Conservation (phyloP, 2,797 vertebrate genomes). For the Synaphobranchus kaupii region DNA sequence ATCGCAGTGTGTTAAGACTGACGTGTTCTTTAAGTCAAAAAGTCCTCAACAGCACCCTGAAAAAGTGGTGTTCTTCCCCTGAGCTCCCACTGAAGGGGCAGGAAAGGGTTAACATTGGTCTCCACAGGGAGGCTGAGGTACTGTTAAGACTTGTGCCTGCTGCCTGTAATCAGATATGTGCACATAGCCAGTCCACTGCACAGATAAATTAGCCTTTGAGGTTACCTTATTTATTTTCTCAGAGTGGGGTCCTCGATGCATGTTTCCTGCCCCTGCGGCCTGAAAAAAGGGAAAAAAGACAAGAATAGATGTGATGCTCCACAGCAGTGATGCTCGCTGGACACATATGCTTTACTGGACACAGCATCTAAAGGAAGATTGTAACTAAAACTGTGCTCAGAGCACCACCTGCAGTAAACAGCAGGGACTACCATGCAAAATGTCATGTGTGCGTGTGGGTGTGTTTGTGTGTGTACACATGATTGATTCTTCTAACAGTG, state of each 20-base stretch:
- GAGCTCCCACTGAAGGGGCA: background rate
- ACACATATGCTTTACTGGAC: conserved; percentile 14
- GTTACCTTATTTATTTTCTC: conserved; percentile 36
- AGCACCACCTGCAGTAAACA: conserved; percentile 30
- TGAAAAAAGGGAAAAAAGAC: background rate
- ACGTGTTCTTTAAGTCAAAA: background rate
- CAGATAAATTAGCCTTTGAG: conserved; percentile 35
- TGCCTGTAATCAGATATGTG: conserved; percentile 36
- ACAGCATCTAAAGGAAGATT: background rate
- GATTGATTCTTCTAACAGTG: background rate
- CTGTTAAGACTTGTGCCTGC: conserved; percentile 26
- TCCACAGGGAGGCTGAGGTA: background rate
- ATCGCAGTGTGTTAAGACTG: background rate
- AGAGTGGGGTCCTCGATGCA: conserved; percentile 30
- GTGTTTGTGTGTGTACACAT: background rate
- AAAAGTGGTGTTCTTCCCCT: background rate
- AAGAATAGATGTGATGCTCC: background rate
- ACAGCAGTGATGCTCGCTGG: conserved; percentile 9
- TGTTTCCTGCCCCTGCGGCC: conserved; percentile 26
- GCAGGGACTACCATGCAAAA: background rate
- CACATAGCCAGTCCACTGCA: conserved; percentile 33
- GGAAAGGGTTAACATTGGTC: conserved; percentile 7
- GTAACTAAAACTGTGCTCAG: conserved; percentile 24
- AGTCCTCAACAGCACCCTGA: background rate
- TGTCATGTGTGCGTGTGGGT: background rate